Conservation (phyloP, 2,888 invertebrate genomes). For the Fragum whitleyi region DNA sequence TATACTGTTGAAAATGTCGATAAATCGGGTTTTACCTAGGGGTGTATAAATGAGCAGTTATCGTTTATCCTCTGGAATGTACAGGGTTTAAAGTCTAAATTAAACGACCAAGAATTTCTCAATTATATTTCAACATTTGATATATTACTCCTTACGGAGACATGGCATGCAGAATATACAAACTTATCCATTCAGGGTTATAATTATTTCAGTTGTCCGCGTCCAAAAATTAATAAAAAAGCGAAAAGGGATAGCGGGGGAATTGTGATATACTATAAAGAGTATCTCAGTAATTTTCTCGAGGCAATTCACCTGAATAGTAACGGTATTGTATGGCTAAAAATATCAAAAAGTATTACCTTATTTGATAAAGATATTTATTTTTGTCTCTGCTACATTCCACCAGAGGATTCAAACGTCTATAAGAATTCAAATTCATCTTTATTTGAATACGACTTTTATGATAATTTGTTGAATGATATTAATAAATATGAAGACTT, state of each 20-base stretch:
- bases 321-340: neutral
- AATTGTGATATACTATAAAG: neutral
- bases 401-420: no score
- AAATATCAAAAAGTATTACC: neutral
- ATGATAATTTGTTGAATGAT: no score
- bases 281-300: neutral
- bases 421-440: no score
- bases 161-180: neutral
- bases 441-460: no score
- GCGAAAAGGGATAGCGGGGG: neutral
- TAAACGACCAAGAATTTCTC: no score
- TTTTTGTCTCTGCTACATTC: neutral
- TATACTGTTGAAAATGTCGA: no score
- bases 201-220: neutral
- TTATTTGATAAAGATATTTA: neutral
- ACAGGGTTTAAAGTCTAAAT: no score
- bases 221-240: neutral
- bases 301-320: neutral
- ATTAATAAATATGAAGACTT: no score
- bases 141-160: no score
- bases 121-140: no score
- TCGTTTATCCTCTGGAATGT: neutral
- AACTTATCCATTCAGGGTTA: neutral
- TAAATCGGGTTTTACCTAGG: no score
- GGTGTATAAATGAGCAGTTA: neutral